Percentiles rank a stretch among this genome's conserved stretches.
phyloP scores from a whole-genome alignment of 2,113 vertebrate genomes.

The Cottus gobio region DNA sequence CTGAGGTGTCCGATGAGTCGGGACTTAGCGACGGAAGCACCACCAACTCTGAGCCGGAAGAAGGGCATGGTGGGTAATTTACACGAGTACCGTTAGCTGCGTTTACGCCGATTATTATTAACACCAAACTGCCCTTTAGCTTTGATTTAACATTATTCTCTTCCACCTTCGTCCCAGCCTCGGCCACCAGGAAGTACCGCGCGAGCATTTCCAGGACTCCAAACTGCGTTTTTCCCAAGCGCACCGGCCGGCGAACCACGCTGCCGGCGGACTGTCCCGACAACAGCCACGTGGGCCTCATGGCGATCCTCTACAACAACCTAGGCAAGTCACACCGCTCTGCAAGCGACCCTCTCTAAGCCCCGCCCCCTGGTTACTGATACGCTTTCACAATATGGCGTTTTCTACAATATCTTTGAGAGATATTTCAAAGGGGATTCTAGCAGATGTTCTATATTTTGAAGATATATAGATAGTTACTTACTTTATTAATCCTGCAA shows the following conservation, averaged over 20 bases:
- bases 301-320: slow-evolving; percentile 92
- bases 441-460: no score
- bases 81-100: not conserved
- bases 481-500: no score
- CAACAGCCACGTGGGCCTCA: slow-evolving; percentile 89
- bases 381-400: not conserved
- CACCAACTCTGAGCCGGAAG: slow-evolving; percentile 86
- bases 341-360: not conserved
- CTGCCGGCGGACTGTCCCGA: slow-evolving; percentile 85
- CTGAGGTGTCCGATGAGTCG: slow-evolving; percentile 90
- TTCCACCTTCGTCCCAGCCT: slow-evolving; percentile 41
- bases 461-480: no score
- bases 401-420: no score
- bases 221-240: slow-evolving; percentile 47
- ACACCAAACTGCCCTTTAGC: not conserved
- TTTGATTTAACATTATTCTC: not conserved
- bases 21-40: slow-evolving; percentile 89
- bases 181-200: slow-evolving; percentile 73
- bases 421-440: no score
- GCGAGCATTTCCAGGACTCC: slow-evolving; percentile 72
- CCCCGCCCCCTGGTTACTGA: not conserved
- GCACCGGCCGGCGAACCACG: slow-evolving; percentile 77
- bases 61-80: slow-evolving; percentile 76
- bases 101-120: no score
- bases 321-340: slow-evolving; percentile 76